These are phyloP conservation scores for Nymphalis io DNA, from an alignment of 1,140 invertebrate species.

Conservation along the genomic window DNA sequence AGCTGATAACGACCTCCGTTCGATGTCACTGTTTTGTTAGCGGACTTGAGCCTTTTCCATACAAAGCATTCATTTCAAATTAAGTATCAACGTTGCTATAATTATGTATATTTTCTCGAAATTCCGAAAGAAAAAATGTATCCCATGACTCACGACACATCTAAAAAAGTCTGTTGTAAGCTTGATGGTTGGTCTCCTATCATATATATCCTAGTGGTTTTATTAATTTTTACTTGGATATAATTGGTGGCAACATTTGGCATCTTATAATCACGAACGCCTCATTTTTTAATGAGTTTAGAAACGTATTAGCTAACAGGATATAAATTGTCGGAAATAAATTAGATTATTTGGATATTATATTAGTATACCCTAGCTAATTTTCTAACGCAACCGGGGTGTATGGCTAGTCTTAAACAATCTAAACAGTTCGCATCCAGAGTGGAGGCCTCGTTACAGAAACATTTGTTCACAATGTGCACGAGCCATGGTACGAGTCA, in stretches of 20 bases:
- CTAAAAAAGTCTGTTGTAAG: not conserved
- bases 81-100: not conserved
- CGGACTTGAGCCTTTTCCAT: not conserved
- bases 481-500: conserved; percentile 14
- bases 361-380: not conserved
- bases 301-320: no score
- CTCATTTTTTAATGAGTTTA: not conserved
- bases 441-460: conserved; percentile 9
- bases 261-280: not conserved
- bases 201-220: not conserved
- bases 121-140: no score
- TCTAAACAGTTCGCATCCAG: conserved; percentile 4
- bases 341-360: no score
- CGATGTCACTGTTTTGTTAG: conserved; percentile 42
- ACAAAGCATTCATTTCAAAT: not conserved
- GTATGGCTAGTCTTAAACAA: conserved; percentile 2
- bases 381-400: not conserved
- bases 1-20: conserved; percentile 51
- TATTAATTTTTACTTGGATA: not conserved
- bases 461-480: conserved; percentile 43
- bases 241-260: not conserved
- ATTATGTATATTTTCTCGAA: not conserved
- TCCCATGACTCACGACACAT: not conserved
- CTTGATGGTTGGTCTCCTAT: conserved; percentile 4
- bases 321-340: no score